Evolutionary conservation across 2,888 invertebrate species (phyloP).

Genomic region (Villa cingulata): DNA sequence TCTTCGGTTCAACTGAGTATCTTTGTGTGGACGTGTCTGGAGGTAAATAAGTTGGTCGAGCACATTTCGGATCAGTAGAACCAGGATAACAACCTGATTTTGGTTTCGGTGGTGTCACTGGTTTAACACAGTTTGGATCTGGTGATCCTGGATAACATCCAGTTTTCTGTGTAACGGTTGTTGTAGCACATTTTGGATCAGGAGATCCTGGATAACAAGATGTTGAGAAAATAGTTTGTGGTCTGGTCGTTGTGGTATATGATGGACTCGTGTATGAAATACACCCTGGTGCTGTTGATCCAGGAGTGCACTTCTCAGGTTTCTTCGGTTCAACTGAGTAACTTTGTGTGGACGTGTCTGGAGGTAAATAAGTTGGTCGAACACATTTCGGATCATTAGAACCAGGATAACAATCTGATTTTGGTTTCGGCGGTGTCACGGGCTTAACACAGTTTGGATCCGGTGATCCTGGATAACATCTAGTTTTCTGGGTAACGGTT

Average conservation of each 20-base stretch:
- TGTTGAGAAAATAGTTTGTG: constrained; percentile 13
- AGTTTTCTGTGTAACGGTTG: constrained; percentile 17
- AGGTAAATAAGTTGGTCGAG: constrained; percentile 23
- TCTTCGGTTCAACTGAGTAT: no score
- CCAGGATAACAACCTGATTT: constrained; percentile 34
- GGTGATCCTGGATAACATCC: constrained; percentile 25
- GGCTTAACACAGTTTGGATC: constrained; percentile 20
- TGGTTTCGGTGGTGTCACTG: constrained; percentile 17
- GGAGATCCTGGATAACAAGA: constrained; percentile 22
- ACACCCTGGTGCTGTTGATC: constrained; percentile 25
- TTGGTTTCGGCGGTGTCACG: constrained; percentile 11
- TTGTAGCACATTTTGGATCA: constrained; percentile 20
- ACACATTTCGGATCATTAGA: constrained; percentile 19
- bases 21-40: no score
- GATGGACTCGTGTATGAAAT: constrained; percentile 13
- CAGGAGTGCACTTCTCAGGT: constrained; percentile 32
- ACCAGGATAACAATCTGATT: constrained; percentile 18
- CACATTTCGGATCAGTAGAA: constrained; percentile 26
- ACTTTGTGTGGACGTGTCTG: constrained; percentile 15
- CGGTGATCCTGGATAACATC: constrained; percentile 23
- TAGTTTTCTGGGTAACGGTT: background rate
- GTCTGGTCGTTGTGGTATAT: background rate
- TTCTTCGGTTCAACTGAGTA: no score
- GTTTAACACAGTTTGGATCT: constrained; percentile 26
- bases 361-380: constrained; percentile 21